A percentile compares a stretch with the other conserved stretches of the same genome.
phyloP scores from a whole-genome alignment of 2,113 vertebrate genomes.

The Pleuronectes platessa region DNA sequence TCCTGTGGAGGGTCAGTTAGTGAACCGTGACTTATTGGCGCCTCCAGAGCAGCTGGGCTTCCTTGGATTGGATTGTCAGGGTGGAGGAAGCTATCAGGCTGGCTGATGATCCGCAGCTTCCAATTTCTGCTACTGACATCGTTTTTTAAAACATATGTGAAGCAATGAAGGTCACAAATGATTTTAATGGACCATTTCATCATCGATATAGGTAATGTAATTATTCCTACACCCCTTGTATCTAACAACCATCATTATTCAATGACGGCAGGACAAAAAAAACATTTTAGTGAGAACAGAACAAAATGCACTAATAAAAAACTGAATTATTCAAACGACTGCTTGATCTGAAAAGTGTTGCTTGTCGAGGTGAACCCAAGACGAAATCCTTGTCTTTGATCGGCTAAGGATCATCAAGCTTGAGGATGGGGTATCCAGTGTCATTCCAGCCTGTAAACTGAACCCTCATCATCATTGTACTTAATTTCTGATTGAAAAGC shows the following conservation, averaged over 20 bases:
- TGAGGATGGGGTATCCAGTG: too few species aligned
- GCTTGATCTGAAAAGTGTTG: too few species aligned
- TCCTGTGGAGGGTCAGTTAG: conserved; percentile 40
- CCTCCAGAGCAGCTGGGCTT: conserved; percentile 50
- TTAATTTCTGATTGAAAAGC: too few species aligned
- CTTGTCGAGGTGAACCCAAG: too few species aligned
- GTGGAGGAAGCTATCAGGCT: conserved; percentile 22
- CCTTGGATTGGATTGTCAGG: conserved; percentile 19
- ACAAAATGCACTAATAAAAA: too few species aligned
- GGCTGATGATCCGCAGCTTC: conserved; percentile 27
- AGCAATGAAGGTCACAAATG: conserved; percentile 5
- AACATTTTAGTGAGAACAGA: background rate
- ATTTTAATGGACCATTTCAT: background rate
- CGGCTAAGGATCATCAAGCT: too few species aligned
- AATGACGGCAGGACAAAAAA: background rate
- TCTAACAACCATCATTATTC: background rate
- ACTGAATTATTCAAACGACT: too few species aligned
- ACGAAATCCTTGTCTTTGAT: too few species aligned
- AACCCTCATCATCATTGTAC: too few species aligned
- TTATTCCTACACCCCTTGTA: background rate
- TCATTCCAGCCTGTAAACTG: too few species aligned
- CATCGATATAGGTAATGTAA: background rate
- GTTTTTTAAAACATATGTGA: conserved; percentile 5
- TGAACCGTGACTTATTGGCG: conserved; percentile 48
- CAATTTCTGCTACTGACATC: conserved; percentile 4